Base-by-base conservation (phyloP, 2,888 invertebrate genomes). In the Prenolepis imparis region DNA sequence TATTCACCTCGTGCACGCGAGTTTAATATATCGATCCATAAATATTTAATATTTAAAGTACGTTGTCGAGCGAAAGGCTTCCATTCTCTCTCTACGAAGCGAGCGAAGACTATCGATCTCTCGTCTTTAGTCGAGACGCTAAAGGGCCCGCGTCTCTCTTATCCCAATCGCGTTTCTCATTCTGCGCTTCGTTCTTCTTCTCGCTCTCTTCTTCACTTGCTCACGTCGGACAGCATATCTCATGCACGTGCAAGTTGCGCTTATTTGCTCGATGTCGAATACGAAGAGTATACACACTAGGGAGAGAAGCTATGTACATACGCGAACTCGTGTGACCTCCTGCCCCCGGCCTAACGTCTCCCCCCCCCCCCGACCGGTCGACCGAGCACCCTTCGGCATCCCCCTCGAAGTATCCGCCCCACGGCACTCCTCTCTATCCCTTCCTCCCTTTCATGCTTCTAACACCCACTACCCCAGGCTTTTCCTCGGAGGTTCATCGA, bases 401-500 rank as follows among this genome's bases (percentile, higher is more conserved):
- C 87, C 41, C 86, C 88, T 82, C 89, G 87, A 75, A 84, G 82
- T 84, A 75, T 57, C 82, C 84, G 72, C 74, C 87, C 84, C 84
- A 81, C 77, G 41, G 78, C 83, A 36, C 61, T 68, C 55, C 82
- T 57, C 83, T 57, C 83, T n/a, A 57, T 57, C 84, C 48, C 57
- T 64, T 59, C 86, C 84, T 81, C 80, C 77, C 63, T 70, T 72
- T 59, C 77, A 66, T 72, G 52, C 84, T 83, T 82, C 82, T 61
- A 74, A 61, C 86, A 86, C 83, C 80, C 89, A 82, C 85, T 85
- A 83, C 82, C 83, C 90, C 88, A 81, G 67, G 90, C 87, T 87
- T 92, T 92, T 92, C 91, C 93, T 92, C 92, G 92, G 92, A 92
- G 93, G 92, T 93, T 93, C 93, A 94, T 94, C 93, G 94, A 94